Base-by-base conservation (phyloP, 2,888 invertebrate species). In the Ormyrus nitidulus region DNA sequence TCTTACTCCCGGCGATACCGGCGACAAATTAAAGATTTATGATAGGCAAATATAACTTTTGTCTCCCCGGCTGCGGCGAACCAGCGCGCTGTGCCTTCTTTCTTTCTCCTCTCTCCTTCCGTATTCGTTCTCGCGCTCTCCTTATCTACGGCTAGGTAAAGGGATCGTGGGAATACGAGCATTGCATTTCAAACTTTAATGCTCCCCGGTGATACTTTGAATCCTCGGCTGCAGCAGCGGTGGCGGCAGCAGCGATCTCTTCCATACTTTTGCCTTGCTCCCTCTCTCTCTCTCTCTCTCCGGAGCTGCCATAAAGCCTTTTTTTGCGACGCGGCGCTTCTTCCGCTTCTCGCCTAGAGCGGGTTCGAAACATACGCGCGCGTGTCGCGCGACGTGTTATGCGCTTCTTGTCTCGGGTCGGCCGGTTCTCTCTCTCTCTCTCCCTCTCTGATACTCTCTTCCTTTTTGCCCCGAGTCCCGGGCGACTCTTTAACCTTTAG, bases 21-120 rank as follows among this genome's bases (percentile, higher is more conserved):
- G 81, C 81, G 84, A 83, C 84, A 84, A 85, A 84, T 84, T 84
- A 83, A 80, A 84, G 83, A 84, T 85, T 85, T 83, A 84, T 83
- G 82, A 85, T 84, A 83, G 81, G 83, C 75, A 83, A 84, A 85
- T 83, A 79, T 83, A 82, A 82, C 74, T 82, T 81, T 83, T 82
- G 81, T 82, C 78, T 77, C 73, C 71, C 48, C 54, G 53, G 73
- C 54, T 65, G 69, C 65, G 64, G 69, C 64, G 56, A 68, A 58
- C 68, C 66, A 62, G 51, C 9, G 59, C n/a, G 51, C 54, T 0
- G 6, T 7, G 13, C n/a, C 48, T 19, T 13, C 46, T 46, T 9
- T 7, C 58, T 62, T 62, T 8, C 68, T 10, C 58, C 13, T 61
- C 13, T 44, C 49, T 34, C 6, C 49, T n/a, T 46, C 19, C 49